Evolutionary conservation across 2,888 invertebrate genomes (phyloP).

Genomic region (Habroteleia sp.): DNA sequence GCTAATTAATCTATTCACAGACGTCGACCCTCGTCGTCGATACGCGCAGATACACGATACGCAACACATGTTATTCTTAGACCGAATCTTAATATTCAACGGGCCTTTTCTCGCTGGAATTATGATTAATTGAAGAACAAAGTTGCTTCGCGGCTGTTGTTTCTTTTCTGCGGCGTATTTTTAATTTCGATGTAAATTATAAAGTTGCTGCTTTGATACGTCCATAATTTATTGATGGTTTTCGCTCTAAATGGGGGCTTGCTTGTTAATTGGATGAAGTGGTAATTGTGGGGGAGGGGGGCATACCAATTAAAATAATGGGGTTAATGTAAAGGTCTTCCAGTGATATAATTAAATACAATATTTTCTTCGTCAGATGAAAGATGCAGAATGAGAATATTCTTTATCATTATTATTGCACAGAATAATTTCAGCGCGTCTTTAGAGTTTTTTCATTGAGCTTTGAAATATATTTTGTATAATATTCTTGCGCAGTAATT

Average conservation of each 20-base stretch:
- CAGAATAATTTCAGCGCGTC: too few relatives aligned
- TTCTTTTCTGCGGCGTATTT: constrained; percentile 7
- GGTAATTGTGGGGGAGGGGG: constrained; percentile 18
- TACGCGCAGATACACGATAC: constrained; percentile 49
- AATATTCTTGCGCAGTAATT: too few relatives aligned
- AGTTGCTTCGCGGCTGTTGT: constrained; percentile 16
- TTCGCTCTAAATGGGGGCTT: not conserved
- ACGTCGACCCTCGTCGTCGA: constrained; percentile 61
- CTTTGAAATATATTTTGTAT: too few relatives aligned
- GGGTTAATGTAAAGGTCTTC: constrained; percentile 31
- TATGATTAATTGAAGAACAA: constrained; percentile 50
- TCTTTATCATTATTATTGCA: too few relatives aligned
- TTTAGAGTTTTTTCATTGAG: too few relatives aligned
- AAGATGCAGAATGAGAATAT: too few relatives aligned
- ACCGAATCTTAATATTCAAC: constrained; percentile 54
- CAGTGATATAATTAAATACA: constrained; percentile 6
- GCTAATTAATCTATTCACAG: constrained; percentile 64
- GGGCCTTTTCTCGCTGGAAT: constrained; percentile 42
- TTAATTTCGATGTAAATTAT: constrained; percentile 39
- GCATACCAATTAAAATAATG: not conserved
- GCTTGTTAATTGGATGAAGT: constrained; percentile 15
- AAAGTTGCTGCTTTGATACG: constrained; percentile 13
- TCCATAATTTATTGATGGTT: constrained; percentile 41
- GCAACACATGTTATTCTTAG: constrained; percentile 56
- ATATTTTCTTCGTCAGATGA: constrained; percentile 1